phyloP scores from a whole-genome alignment of 2,113 vertebrate species.

The Strix aluco region DNA sequence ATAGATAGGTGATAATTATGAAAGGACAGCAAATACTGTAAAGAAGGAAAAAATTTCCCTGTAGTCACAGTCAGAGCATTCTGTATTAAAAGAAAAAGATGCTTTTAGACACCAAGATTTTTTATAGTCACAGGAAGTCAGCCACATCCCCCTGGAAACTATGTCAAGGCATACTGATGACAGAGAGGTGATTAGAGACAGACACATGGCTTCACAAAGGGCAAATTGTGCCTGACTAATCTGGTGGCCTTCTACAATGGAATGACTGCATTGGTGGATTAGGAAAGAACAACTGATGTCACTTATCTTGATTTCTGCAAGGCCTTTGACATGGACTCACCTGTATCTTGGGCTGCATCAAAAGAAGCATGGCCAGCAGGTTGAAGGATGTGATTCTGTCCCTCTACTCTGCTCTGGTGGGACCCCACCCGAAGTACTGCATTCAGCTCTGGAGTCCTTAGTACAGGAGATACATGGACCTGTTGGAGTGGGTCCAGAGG shows the following conservation, averaged over 20 bases:
- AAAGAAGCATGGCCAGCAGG: neutral
- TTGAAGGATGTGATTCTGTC: neutral
- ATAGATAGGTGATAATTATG: neutral
- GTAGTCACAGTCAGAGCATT: neutral
- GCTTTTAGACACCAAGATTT: neutral
- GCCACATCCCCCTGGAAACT: neutral
- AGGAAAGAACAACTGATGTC: neutral
- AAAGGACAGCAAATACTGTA: neutral
- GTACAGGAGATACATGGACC: neutral
- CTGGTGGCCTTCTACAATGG: neutral
- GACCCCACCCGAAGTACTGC: neutral
- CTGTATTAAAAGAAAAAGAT: neutral
- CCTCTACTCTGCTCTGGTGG: too few relatives aligned
- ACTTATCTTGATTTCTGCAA: neutral
- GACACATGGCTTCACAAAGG: neutral
- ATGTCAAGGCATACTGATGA: neutral
- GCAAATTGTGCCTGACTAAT: neutral
- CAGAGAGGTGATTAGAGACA: neutral
- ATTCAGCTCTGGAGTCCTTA: neutral
- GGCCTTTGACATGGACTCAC: neutral
- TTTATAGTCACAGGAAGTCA: neutral
- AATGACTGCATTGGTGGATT: neutral
- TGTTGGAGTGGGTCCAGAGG: neutral
- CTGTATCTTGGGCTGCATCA: neutral
- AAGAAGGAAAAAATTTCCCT: neutral